Percentiles rank a stretch among this genome's conserved stretches.
Evolutionary conservation across 2,797 vertebrate species (phyloP).

Genomic region (Amphiprion clarkii): DNA sequence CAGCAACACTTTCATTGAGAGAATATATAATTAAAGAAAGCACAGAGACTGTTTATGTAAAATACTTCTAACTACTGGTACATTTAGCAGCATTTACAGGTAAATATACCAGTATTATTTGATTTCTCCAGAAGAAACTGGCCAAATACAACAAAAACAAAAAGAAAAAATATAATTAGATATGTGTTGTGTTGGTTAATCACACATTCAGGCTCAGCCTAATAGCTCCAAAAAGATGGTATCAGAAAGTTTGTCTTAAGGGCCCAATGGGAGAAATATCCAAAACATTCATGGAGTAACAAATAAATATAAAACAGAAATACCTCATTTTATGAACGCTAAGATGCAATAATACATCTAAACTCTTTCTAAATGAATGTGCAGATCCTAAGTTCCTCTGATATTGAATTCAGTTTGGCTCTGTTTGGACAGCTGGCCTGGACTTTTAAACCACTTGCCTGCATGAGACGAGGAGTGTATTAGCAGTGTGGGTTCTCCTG

Average conservation of each 20-base stretch:
- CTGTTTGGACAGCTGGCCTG: slow-evolving; percentile 80
- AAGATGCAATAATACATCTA: slow-evolving; percentile 40
- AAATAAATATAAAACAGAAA: slow-evolving; percentile 42
- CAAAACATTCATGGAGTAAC: slow-evolving; percentile 30
- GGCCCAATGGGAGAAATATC: slow-evolving; percentile 13
- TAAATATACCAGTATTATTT: no score
- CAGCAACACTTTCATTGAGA: no score
- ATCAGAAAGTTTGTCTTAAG: slow-evolving; percentile 5
- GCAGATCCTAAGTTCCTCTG: slow-evolving; percentile 46
- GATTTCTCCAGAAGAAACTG: not conserved
- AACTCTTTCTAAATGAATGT: slow-evolving; percentile 57
- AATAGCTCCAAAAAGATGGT: slow-evolving; percentile 15
- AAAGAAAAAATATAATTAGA: not conserved
- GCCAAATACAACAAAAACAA: no score
- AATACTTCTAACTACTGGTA: no score
- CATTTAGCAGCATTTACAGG: no score
- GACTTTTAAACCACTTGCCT: slow-evolving; percentile 58
- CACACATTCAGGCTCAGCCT: slow-evolving; percentile 6
- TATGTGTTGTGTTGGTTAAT: not conserved
- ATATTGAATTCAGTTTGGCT: slow-evolving; percentile 61
- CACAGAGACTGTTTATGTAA: no score
- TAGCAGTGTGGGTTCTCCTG: slow-evolving; percentile 64
- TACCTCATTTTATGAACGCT: slow-evolving; percentile 56
- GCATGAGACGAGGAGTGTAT: slow-evolving; percentile 59
- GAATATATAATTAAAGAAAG: no score